Base-by-base conservation (phyloP, 2,113 vertebrate genomes). In the Montifringilla adamsi region DNA sequence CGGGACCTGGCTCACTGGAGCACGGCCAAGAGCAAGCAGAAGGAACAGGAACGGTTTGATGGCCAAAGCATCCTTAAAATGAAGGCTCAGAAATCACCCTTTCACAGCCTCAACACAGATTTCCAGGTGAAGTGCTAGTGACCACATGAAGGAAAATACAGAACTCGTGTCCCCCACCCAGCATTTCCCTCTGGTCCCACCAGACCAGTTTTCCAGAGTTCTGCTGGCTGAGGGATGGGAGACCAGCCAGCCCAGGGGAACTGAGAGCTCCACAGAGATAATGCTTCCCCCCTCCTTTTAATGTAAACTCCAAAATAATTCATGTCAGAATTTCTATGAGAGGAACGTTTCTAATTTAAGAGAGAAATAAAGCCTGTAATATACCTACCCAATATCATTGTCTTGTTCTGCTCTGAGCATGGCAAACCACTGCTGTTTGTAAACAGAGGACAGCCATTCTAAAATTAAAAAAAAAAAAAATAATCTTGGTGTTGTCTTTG, bases 371-470 rank as follows among this genome's bases (percentile, higher is more conserved):
- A 93, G 41, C 64, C 95, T 93, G 89, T 49, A 21, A 64, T 39
- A 94, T 90, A 98, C 99, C 98, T 95, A 99, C 99, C 99, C 99
- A 30, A 98, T 98, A 94, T 99, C 99, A 87, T 98, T 99, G 95
- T 99, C 99, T 92, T 99, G 99, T 95, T 99, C 99, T 93, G 99
- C 99, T 77, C 99, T 98, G 39, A 99, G 98, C 99, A 99, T 99
- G 43, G 99, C 98, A 95, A 99, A 99, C 99, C 99, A 99, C 98
- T 99, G 99, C 95, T 98, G 99, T 95, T 99, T 99, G 97, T 99
- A 99, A 87, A 99, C 98, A 7, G 97, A 97, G 31, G 97, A 98
- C n/a, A 99, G 97, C 99, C 99, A 99, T 63, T 98, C 99, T 99
- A 96, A 41, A 98, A 97, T 46, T 9, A 73, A 95, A 69, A 66